Evolutionary conservation across 2,797 vertebrate species (phyloP).

Genomic region (Leuciscus waleckii): DNA sequence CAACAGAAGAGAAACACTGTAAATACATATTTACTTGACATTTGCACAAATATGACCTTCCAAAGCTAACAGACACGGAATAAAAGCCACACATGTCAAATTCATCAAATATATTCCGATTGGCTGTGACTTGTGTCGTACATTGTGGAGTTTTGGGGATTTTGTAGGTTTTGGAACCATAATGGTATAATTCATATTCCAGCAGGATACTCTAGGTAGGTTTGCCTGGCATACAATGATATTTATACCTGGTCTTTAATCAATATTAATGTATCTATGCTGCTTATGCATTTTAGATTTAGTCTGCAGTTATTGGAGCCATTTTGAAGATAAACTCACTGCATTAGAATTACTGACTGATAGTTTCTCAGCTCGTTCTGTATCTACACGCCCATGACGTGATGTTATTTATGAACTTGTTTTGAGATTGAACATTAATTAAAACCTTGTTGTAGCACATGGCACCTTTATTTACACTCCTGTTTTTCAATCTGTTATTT

Average conservation of each 20-base stretch:
- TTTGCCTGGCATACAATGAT: conserved; percentile 3
- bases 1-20: neutral
- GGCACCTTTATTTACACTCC: conserved; percentile 14
- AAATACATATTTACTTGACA: neutral
- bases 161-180: neutral
- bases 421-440: neutral
- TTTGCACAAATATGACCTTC: neutral
- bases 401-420: conserved; percentile 4
- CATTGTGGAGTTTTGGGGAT: neutral
- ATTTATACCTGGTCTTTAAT: conserved; percentile 12
- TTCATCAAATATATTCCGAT: neutral
- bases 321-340: neutral
- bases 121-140: neutral
- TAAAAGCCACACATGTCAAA: neutral
- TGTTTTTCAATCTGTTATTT: conserved; percentile 4
- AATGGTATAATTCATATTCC: neutral
- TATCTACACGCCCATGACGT: neutral
- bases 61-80: neutral
- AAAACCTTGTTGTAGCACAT: neutral
- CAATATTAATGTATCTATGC: neutral
- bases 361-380: neutral
- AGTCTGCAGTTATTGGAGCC: neutral
- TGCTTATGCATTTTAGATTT: conserved; percentile 1
- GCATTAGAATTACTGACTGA: neutral
- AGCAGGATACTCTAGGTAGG: neutral